Evolutionary conservation across 2,888 invertebrate species (phyloP), one percentile per base, ranked within the genome.

Genomic region (Halocaridina rubra): DNA sequence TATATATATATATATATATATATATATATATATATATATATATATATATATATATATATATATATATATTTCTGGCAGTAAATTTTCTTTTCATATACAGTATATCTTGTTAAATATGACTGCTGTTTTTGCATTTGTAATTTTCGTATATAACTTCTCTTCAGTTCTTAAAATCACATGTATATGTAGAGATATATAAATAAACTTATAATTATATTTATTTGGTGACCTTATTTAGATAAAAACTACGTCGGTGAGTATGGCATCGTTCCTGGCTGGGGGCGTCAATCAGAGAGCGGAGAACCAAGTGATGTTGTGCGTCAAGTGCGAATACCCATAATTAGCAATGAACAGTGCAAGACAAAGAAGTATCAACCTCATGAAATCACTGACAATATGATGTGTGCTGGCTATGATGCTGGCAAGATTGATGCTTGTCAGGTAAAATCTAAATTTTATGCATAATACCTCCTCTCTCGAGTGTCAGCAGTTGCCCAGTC

Each of bases 311-410:
- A 96, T 89, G 92, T 95, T 13, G 92, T 97, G 30, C 95, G 96
- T 90, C 95, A 96, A 91, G 97, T 97, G 0, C 95, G 95, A 89
- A 95, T 97, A 0, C 94, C 95, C 75, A 94, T 95, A 74, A 94
- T 95, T 93, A 93, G 93, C 0, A 93, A 93, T 89, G 93, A 94
- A 86, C 94, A 96, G 59, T 92, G 93, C 8, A 92, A 93, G 39
- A 94, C 95, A 0, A 96, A 96, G 3, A 96, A 95, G 90, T 97
- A 97, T 90, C 94, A 94, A 1, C 92, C 93, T 24, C 93, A 94
- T 79, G 96, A 96, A 95, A 97, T 97, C 89, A 95, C 96, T 0
- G 94, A 96, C 89, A 96, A 96, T 90, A 97, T 97, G 97, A 93
- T 96, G 90, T 96, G 96, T 90, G 95, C 95, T n/a, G 95, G 95